Evolutionary conservation across 2,797 vertebrate species (phyloP), one percentile per base, ranked within the genome.

Genomic region (Lateolabrax maculatus): DNA sequence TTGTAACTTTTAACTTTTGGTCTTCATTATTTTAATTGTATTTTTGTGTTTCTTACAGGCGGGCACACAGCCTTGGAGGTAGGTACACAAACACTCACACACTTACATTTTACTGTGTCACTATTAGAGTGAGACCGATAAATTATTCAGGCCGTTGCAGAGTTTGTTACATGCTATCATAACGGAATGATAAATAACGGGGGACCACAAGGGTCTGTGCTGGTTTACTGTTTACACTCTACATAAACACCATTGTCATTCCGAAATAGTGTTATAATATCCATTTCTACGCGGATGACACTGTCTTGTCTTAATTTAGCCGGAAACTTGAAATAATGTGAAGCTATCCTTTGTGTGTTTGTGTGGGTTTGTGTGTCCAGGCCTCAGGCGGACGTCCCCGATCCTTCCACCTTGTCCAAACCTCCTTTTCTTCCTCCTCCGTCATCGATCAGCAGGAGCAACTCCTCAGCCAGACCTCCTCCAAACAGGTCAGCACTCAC

Each of bases 61-160:
- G 55, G 56, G 46, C 1, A 23, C 86, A 70, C 93, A 90, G 0
- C 78, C 89, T 1, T 85, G 93, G 79, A 96, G 96, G 97, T 97
- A 92, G 27, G 81, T 64, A 37, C 1, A 41, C 44, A 55, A 15
- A 36, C 41, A 61, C 77, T 56, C 71, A 51, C 31, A 23, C 21
- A 49, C 53, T 36, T 12, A 46, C 57, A 23, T n/a, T n/a, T n/a
- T n/a, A n/a, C n/a, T n/a, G n/a, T n/a, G n/a, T n/a, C n/a, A n/a
- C n/a, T n/a, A n/a, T n/a, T n/a, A n/a, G n/a, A n/a, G n/a, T n/a
- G n/a, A n/a, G n/a, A n/a, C n/a, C n/a, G n/a, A n/a, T n/a, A n/a
- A n/a, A n/a, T n/a, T n/a, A n/a, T n/a, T n/a, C n/a, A n/a, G 31
- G 31, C 31, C 31, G 6, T 34, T 34, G 6, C 31, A 34, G 31